Percentiles rank a stretch among this genome's conserved stretches.
These are phyloP conservation scores for Lucilia sericata DNA, from an alignment of 1,140 invertebrate species.

Conservation along the genomic window DNA sequence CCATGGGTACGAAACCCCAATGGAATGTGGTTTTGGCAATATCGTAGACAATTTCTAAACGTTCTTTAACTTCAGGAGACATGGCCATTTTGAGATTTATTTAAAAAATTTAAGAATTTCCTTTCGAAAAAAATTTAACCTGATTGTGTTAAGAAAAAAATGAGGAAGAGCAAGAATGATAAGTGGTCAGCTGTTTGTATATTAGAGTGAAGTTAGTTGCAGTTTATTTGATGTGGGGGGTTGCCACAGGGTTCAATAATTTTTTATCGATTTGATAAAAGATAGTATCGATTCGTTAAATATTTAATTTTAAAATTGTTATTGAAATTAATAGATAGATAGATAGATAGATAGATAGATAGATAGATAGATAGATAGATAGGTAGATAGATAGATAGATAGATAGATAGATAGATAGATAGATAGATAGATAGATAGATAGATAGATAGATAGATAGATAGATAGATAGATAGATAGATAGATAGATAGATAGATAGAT, in stretches of 20 bases:
- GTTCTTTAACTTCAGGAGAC: slow-evolving; percentile 71
- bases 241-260: not conserved
- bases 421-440: too few species aligned
- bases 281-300: too few species aligned
- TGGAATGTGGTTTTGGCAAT: slow-evolving; percentile 75
- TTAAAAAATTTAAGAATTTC: not conserved
- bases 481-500: too few species aligned
- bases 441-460: too few species aligned
- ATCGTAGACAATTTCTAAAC: slow-evolving; percentile 72
- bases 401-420: too few species aligned
- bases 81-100: slow-evolving; percentile 64
- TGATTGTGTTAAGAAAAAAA: not conserved
- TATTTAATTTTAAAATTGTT: too few species aligned
- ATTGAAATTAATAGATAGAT: too few species aligned
- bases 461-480: too few species aligned
- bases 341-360: too few species aligned
- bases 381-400: too few species aligned
- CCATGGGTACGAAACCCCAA: slow-evolving; percentile 77
- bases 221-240: not conserved
- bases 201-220: not conserved
- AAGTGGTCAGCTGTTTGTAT: not conserved
- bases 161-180: not conserved
- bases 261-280: too few species aligned
- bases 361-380: too few species aligned
- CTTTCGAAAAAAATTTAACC: not conserved